Evolutionary conservation across 2,797 vertebrate species (phyloP).

Genomic region (Scolopax rusticola): DNA sequence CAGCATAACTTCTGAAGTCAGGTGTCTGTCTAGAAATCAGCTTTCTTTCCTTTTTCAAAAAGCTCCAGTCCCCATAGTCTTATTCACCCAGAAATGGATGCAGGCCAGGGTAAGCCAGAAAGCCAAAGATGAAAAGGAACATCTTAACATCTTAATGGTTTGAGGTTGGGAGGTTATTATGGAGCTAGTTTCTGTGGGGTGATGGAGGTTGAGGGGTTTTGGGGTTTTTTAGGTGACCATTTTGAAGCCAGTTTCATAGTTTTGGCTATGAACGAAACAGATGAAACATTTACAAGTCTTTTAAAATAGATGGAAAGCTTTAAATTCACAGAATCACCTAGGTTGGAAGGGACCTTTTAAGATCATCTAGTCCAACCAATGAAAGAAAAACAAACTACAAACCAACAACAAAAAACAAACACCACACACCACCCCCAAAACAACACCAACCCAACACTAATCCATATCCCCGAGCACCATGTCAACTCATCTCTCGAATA

Average conservation of each 20-base stretch:
- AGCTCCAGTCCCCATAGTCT: background rate
- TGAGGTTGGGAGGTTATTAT: background rate
- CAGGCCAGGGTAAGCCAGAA: background rate
- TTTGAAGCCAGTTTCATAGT: background rate
- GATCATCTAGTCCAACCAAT: no score
- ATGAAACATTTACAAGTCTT: background rate
- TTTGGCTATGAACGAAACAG: background rate
- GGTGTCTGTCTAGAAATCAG: background rate
- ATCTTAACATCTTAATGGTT: background rate
- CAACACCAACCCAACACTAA: no score
- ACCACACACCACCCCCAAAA: no score
- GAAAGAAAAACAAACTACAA: no score
- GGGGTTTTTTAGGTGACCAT: background rate
- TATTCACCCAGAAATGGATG: rapidly evolving
- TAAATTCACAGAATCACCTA: background rate
- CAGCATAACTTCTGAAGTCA: background rate
- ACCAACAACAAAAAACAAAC: no score
- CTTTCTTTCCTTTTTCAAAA: background rate
- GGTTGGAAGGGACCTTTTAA: no score
- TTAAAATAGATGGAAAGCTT: background rate
- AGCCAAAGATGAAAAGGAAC: background rate
- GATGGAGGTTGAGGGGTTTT: background rate
- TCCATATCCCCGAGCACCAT: no score
- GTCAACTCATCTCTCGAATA: no score
- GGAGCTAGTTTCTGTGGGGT: background rate